Percentiles rank a stretch among this genome's conserved stretches.
phyloP scores from a whole-genome alignment of 2,797 vertebrate species.

The Anguilla obscura region DNA sequence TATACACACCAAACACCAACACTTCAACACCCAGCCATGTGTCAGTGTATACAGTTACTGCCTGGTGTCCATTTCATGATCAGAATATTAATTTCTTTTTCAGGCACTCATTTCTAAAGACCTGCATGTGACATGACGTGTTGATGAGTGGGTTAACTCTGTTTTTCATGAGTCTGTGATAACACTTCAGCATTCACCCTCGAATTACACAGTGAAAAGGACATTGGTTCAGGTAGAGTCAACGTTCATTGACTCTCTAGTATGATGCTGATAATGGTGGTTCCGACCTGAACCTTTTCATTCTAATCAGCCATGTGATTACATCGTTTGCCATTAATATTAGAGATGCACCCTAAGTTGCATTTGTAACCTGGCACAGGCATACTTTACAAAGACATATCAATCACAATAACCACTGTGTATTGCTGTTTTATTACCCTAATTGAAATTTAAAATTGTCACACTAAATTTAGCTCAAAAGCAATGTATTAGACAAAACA shows the following conservation, averaged over 20 bases:
- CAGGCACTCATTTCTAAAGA: neutral
- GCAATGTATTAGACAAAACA: neutral
- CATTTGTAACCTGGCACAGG: neutral
- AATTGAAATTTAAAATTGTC: neutral
- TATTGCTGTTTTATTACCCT: neutral
- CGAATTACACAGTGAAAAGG: neutral
- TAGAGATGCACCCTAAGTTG: neutral
- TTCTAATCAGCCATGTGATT: neutral
- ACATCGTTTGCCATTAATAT: neutral
- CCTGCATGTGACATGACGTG: neutral
- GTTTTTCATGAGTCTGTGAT: neutral
- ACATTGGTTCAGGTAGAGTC: neutral
- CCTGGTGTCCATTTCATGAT: neutral
- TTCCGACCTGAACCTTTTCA: neutral
- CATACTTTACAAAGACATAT: neutral
- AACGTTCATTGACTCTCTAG: neutral
- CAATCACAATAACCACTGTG: neutral
- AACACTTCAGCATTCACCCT: neutral
- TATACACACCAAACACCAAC: too few species aligned
- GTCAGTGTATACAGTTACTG: neutral
- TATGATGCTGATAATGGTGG: neutral
- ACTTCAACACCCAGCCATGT: neutral
- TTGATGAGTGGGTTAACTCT: neutral
- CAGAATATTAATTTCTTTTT: neutral
- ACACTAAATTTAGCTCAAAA: slow-evolving; percentile 30